Conservation (phyloP, 1,140 invertebrate species). For the Dolichoris vasculosae region DNA sequence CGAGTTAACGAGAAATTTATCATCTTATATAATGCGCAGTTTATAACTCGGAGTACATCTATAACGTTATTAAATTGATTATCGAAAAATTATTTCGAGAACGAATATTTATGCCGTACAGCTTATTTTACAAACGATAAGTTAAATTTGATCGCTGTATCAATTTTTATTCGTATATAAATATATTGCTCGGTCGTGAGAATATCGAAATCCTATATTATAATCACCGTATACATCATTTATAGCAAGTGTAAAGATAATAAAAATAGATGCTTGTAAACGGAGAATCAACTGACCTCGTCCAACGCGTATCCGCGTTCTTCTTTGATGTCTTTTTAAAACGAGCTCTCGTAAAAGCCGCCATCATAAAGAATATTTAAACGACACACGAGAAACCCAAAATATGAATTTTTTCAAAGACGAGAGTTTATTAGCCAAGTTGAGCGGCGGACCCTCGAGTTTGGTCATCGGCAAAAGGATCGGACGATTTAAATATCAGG, state of each 20-base stretch:
- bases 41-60: neutral
- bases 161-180: neutral
- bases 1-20: neutral
- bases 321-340: conserved; percentile 29
- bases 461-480: no score
- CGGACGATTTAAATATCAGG: neutral
- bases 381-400: neutral
- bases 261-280: conserved; percentile 22
- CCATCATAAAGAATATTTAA: conserved; percentile 26
- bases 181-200: no score
- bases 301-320: neutral
- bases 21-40: neutral
- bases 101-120: no score
- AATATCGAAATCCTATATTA: neutral
- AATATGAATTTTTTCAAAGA: conserved; percentile 22
- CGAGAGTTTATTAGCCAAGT: neutral
- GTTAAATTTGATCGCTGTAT: neutral
- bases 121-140: neutral
- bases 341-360: conserved; percentile 14
- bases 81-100: neutral
- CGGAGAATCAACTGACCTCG: conserved; percentile 19
- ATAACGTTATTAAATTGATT: neutral
- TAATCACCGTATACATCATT: neutral
- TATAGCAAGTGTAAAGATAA: neutral
- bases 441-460: no score